These are phyloP conservation scores for Poecilia gillii DNA, from an alignment of 2,797 vertebrate species.

Conservation along the genomic window DNA sequence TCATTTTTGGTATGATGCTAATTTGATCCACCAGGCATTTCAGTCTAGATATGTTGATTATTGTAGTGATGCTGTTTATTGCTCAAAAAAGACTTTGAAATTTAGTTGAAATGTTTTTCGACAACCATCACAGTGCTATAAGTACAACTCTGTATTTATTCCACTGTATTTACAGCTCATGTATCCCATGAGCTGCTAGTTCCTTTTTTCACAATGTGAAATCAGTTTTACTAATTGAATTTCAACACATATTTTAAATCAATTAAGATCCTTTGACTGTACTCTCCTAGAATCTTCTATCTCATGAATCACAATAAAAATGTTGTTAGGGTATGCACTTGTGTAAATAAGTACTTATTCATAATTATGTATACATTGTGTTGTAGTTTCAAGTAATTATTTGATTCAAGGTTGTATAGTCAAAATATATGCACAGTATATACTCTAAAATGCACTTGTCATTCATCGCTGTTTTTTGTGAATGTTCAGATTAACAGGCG, in stretches of 20 bases:
- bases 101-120: not conserved
- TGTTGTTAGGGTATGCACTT: not conserved
- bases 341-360: not conserved
- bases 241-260: not conserved
- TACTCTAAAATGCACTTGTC: no score
- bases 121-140: not conserved
- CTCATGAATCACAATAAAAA: not conserved
- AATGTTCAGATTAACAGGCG: no score
- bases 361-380: not conserved
- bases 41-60: not conserved
- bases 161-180: no score
- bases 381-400: not conserved
- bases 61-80: not conserved
- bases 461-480: no score
- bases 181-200: no score
- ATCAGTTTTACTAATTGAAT: no score
- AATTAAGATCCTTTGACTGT: not conserved
- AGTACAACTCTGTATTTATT: not conserved
- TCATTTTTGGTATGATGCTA: not conserved
- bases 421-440: not conserved
- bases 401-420: not conserved
- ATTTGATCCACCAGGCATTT: not conserved
- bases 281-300: not conserved
- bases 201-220: no score
- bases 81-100: no score